Evolutionary conservation across 2,888 invertebrate species (phyloP), one percentile per base, ranked within the genome.

Genomic region (Acronicta psi): DNA sequence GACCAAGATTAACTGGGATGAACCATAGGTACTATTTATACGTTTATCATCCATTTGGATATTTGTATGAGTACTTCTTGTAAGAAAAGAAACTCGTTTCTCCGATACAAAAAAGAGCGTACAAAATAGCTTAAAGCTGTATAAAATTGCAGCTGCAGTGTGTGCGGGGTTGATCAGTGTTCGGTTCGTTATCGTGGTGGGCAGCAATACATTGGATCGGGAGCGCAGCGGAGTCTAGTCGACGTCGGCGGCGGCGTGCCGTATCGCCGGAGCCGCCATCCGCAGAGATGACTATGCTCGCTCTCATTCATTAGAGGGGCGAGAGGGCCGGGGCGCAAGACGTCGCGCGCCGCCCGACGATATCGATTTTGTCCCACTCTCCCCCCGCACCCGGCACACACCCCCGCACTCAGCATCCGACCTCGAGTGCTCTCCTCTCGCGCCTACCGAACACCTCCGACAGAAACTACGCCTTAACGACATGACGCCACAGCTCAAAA

Each of bases 351-450:
- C 92, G 92, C 92, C 92, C 92, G 91, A 91, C 91, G 83, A 85
- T 94, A 94, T 94, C 93, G 93, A 94, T 94, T 93, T 93, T 93
- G 89, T 89, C 88, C 90, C 90, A 88, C 88, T 87, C 88, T 81
- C 85, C 84, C 83, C 84, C 86, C 87, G 84, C 87, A 79, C 85
- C 77, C 76, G 77, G 81, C 85, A 84, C 77, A 75, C 86, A 83
- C 86, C 89, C 89, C 90, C 85, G 86, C 88, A 88, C 92, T 91
- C 93, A 93, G 93, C 93, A 92, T 93, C 93, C 93, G 90, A 93
- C 92, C 93, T 93, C 93, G 93, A 93, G 93, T 92, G 92, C 92
- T 93, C 93, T 93, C 91, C 91, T 90, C 90, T 91, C 92, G 92
- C 91, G 91, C 92, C 92, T 92, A 92, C 89, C 82, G 87, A 89